Evolutionary conservation across 2,888 invertebrate genomes (phyloP).

Genomic region (Stenichneumon culpator): DNA sequence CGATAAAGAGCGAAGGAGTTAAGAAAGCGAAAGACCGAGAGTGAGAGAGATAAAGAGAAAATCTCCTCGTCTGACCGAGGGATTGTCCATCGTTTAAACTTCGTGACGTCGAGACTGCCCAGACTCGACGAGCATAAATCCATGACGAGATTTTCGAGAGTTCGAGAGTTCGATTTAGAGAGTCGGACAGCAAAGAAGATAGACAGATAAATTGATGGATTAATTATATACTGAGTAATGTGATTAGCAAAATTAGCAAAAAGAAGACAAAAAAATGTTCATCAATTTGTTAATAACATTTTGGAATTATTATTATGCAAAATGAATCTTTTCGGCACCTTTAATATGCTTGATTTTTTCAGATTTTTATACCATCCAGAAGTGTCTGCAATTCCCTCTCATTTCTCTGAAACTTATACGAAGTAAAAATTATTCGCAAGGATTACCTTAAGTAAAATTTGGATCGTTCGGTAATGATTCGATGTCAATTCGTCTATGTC

Average conservation of each 20-base stretch:
- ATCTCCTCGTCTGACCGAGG: slow-evolving; percentile 17
- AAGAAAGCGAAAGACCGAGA: not conserved
- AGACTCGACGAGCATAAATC: not conserved
- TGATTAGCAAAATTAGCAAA: not conserved
- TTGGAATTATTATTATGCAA: no score
- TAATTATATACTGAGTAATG: not conserved
- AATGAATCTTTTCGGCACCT: no score
- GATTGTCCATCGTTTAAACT: slow-evolving; percentile 31
- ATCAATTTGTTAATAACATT: no score
- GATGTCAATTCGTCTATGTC: no score
- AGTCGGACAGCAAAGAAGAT: slow-evolving; percentile 8
- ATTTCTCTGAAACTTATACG: no score
- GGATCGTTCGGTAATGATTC: no score
- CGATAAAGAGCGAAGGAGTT: slow-evolving; percentile 32
- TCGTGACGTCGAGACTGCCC: slow-evolving; percentile 24
- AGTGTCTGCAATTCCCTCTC: no score
- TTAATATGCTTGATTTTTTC: no score
- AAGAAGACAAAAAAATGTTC: no score
- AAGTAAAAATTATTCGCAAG: no score
- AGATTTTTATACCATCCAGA: no score
- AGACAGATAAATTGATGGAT: not conserved
- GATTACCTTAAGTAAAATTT: no score
- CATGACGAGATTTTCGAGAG: not conserved
- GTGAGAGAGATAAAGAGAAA: slow-evolving; percentile 13
- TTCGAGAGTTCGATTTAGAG: not conserved